Conservation (phyloP, 2,797 vertebrate genomes). For the Thamnophis elegans region DNA sequence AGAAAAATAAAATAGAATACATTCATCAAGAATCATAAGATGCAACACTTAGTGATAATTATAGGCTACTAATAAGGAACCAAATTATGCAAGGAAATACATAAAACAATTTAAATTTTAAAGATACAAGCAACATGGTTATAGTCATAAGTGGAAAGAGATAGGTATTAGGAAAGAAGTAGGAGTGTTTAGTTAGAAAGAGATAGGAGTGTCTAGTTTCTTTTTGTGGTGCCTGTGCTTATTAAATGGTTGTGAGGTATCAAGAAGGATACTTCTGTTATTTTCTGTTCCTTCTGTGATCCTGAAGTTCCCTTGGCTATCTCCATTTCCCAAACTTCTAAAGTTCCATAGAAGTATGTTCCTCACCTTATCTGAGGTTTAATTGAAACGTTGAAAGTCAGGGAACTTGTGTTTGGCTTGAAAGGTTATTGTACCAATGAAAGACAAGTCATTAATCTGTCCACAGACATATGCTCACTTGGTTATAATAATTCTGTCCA, state of each 20-base stretch:
- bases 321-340: not conserved
- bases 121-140: too few species aligned
- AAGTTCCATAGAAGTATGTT: not conserved
- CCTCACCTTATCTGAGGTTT: not conserved
- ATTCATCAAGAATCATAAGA: too few species aligned
- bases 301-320: not conserved
- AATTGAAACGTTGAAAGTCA: not conserved
- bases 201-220: not conserved
- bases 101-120: too few species aligned
- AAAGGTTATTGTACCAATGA: not conserved
- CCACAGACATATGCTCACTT: not conserved
- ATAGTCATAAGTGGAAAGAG: too few species aligned
- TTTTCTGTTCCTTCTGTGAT: not conserved
- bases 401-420: not conserved
- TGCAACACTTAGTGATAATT: too few species aligned
- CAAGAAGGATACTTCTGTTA: not conserved
- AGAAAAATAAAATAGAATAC: too few species aligned
- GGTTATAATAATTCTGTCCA: not conserved
- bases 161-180: too few species aligned
- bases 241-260: not conserved
- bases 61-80: too few species aligned
- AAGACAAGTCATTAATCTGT: not conserved
- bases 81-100: too few species aligned
- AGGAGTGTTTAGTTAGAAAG: too few species aligned
- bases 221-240: not conserved